A percentile compares a stretch with the other conserved stretches of the same genome.
These are phyloP conservation scores for Eledona agricola DNA, from an alignment of 2,888 invertebrate species.

Conservation along the genomic window DNA sequence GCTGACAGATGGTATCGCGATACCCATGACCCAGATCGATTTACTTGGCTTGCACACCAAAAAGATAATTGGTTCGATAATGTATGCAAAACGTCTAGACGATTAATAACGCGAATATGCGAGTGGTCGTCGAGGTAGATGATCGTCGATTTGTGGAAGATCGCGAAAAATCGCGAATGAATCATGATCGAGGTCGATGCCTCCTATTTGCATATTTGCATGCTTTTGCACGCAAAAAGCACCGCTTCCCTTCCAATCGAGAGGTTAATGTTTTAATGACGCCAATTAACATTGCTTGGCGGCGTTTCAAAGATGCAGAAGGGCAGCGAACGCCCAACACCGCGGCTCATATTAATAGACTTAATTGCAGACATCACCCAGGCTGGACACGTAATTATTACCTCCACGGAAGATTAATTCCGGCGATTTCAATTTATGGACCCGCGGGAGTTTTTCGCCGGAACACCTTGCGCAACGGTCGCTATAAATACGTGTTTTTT, in stretches of 20 bases:
- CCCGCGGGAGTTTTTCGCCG: no score
- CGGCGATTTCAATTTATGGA: neutral
- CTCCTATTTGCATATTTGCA: no score
- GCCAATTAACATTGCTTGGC: constrained; percentile 8
- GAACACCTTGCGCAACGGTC: no score
- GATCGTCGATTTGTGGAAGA: constrained; percentile 1
- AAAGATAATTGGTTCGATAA: constrained; percentile 9
- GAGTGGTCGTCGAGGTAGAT: no score
- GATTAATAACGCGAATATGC: constrained; percentile 2
- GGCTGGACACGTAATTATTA: constrained; percentile 5
- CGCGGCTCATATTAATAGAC: constrained; percentile 7
- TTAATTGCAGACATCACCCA: constrained; percentile 4
- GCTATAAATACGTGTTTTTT: no score
- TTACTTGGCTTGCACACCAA: constrained; percentile 1
- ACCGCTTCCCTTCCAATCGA: no score
- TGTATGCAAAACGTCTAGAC: constrained; percentile 20
- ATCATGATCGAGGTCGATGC: neutral
- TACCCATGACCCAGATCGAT: constrained; percentile 21
- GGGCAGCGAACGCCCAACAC: constrained; percentile 3
- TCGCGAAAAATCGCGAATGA: neutral
- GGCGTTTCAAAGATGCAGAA: constrained; percentile 4
- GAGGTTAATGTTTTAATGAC: constrained; percentile 10
- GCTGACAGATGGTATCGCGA: constrained; percentile 5
- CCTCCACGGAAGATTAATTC: constrained; percentile 1
- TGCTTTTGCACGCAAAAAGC: no score